A percentile compares a stretch with the other conserved stretches of the same genome.
Evolutionary conservation across 2,113 vertebrate genomes (phyloP).

Genomic region (Apteryx owenii): DNA sequence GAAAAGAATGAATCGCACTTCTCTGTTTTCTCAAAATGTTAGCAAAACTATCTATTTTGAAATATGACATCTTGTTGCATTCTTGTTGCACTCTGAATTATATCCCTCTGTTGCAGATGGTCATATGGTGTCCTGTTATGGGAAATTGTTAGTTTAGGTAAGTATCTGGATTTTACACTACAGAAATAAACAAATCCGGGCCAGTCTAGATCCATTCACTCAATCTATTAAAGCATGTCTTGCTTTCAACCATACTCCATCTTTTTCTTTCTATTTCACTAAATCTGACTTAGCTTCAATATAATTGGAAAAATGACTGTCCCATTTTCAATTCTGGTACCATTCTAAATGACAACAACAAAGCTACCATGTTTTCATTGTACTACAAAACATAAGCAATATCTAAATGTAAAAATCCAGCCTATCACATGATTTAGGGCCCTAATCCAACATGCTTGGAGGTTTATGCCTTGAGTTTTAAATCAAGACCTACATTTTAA

Average conservation of each 20-base stretch:
- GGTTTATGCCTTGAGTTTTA: neutral
- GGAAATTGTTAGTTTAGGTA: slow-evolving; percentile 91
- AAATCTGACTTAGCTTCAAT: neutral
- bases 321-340: neutral
- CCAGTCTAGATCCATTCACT: neutral
- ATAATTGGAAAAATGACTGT: neutral
- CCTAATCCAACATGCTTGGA: neutral
- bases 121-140: slow-evolving; percentile 88
- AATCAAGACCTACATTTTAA: neutral
- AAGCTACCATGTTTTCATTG: neutral
- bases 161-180: slow-evolving; percentile 46
- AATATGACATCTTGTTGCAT: neutral
- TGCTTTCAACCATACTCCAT: neutral
- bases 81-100: neutral
- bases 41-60: neutral
- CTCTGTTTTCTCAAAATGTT: neutral
- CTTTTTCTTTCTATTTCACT: neutral
- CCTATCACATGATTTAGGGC: neutral
- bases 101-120: slow-evolving; percentile 78
- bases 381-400: neutral
- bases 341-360: neutral
- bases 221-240: neutral
- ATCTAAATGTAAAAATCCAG: neutral
- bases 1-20: neutral
- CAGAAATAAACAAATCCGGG: neutral